A percentile compares a stretch with the other conserved stretches of the same genome.
Evolutionary conservation across 2,797 vertebrate genomes (phyloP).

Genomic region (Masticophis lateralis): DNA sequence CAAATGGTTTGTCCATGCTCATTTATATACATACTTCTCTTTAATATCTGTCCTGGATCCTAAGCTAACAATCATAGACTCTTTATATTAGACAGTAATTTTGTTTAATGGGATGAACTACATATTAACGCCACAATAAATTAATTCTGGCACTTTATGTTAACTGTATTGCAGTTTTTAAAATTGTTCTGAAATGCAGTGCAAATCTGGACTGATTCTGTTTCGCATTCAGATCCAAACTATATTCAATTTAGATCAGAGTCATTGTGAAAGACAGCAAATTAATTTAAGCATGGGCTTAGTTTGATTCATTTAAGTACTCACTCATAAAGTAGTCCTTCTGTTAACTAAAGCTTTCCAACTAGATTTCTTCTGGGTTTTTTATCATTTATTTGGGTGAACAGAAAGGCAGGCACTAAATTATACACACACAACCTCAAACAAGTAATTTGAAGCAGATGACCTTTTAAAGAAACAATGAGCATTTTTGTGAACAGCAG

Average conservation of each 20-base stretch:
- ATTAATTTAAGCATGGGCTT: not conserved
- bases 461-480: not conserved
- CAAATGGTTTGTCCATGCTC: not conserved
- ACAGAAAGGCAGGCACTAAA: not conserved
- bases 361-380: not conserved
- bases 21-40: not conserved
- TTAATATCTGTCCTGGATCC: not conserved
- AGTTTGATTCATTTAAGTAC: not conserved
- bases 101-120: not conserved
- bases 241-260: not conserved
- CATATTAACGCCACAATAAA: not conserved
- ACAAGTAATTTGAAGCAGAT: not conserved
- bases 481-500: not conserved
- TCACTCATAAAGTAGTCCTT: accelerated
- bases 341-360: no score
- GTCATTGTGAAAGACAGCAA: not conserved
- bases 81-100: not conserved
- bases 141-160: not conserved
- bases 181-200: not conserved
- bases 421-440: not conserved
- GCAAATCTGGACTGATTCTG: not conserved
- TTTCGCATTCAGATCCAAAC: not conserved
- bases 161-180: not conserved
- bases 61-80: not conserved
- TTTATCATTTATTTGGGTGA: not conserved